Base-by-base conservation (phyloP, 1,140 invertebrate species). In the Thaumetopoea pityocampa region DNA sequence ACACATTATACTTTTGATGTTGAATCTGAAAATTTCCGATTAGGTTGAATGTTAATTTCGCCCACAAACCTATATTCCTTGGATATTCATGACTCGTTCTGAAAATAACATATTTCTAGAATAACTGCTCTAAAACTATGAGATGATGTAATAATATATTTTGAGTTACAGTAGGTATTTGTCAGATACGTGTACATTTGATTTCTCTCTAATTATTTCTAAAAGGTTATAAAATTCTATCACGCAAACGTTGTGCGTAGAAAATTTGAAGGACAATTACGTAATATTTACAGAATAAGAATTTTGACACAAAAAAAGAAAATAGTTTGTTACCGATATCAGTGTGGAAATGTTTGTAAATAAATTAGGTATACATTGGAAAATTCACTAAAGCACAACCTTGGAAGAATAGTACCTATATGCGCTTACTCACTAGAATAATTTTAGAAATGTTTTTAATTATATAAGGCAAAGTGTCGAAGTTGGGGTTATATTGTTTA, bases 321-420 rank as follows among this genome's bases (percentile, higher is more conserved):
- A 51, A 27, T 47, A n/a, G n/a, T 50, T 50, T 53, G 22, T 23
- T 32, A 41, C 28, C 27, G n/a, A 32, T 11, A 14, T 40, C 20
- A 28, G 28, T 41, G 37, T 55, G 65, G 65, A 51, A 50, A 59
- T 61, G 50, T 70, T 48, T 56, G 33, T 66, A 68, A 55, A 68
- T 54, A 43, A 66, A 60, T 34, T 67, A 64, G 67, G 62, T 79
- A 68, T 69, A 67, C 47, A 35, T 53, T 59, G 70, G 63, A 66
- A 78, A 80, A 68, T 72, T 76, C 74, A 79, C 72, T 76, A 81
- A 83, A 81, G 79, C 79, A 81, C 77, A 83, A 83, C 79, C 79
- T 73, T 83, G 74, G 79, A 81, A 81, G 70, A 83, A 76, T 83
- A 83, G 74, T 83, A 83, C 48, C 77, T 83, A 79, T 63, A 78